A percentile compares a stretch with the other conserved stretches of the same genome.
These are phyloP conservation scores for Hetaerina americana DNA, from an alignment of 1,140 invertebrate genomes.

Conservation along the genomic window DNA sequence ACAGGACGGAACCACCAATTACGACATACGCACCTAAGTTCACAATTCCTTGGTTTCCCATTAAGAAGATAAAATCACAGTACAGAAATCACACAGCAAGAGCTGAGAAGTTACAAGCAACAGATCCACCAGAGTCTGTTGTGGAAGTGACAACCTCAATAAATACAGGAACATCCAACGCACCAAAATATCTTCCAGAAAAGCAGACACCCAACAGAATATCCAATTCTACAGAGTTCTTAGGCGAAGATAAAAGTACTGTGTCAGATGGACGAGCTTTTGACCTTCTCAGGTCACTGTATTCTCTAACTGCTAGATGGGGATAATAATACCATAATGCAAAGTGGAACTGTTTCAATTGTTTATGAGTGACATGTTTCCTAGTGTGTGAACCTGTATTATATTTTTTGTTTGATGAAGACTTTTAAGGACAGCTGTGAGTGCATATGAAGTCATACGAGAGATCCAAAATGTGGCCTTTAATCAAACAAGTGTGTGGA, in stretches of 20 bases:
- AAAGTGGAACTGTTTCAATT: neutral
- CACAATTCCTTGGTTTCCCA: neutral
- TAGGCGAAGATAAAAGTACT: neutral
- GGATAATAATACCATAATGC: conserved; percentile 34
- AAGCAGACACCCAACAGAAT: neutral
- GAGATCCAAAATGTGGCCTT: neutral
- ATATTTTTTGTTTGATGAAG: neutral
- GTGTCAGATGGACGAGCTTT: conserved; percentile 57
- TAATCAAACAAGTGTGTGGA: neutral
- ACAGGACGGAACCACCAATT: neutral
- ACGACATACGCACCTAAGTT: neutral
- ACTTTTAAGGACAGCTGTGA: neutral
- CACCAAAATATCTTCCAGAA: neutral
- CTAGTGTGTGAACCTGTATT: neutral
- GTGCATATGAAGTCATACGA: neutral
- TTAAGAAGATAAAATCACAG: neutral
- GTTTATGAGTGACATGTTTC: neutral
- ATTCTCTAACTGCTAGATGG: conserved; percentile 67
- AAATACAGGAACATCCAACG: neutral
- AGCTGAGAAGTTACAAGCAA: neutral
- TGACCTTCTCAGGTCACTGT: conserved; percentile 65
- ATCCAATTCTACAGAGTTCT: neutral
- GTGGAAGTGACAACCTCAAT: neutral
- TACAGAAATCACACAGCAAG: neutral
- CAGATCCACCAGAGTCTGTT: neutral